Conservation (phyloP, 2,888 invertebrate genomes). For the Pemphredon lugubris region DNA sequence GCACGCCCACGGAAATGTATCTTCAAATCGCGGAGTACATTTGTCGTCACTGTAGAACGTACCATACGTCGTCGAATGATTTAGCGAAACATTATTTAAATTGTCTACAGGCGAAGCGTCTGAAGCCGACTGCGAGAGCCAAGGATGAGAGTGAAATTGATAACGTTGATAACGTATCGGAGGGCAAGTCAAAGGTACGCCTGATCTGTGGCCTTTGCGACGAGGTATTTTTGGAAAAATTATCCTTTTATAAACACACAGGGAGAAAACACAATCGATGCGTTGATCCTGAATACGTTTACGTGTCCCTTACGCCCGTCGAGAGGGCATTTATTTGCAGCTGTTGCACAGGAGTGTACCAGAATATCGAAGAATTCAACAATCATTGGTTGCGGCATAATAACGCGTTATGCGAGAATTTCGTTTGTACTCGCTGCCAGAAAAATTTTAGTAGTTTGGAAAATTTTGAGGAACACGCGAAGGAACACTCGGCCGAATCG, state of each 20-base stretch:
- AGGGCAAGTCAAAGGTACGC: background rate
- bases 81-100: slow-evolving; percentile 22
- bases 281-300: slow-evolving; percentile 22
- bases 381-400: slow-evolving; percentile 61
- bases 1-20: slow-evolving; percentile 55
- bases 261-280: slow-evolving; percentile 16
- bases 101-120: background rate
- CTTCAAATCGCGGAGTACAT: slow-evolving; percentile 73
- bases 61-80: no score
- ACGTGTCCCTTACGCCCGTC: slow-evolving; percentile 14
- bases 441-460: slow-evolving; percentile 1
- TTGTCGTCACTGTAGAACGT: slow-evolving; percentile 68
- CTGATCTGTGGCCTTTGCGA: slow-evolving; percentile 60
- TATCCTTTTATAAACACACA: slow-evolving; percentile 52
- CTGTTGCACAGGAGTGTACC: slow-evolving; percentile 51
- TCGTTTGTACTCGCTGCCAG: slow-evolving; percentile 35
- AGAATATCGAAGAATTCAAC: slow-evolving; percentile 51
- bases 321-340: slow-evolving; percentile 61
- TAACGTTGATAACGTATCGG: no score
- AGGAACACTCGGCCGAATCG: slow-evolving; percentile 2
- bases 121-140: background rate
- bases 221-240: slow-evolving; percentile 30
- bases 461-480: slow-evolving; percentile 20
- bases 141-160: background rate
- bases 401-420: background rate